phyloP scores from a whole-genome alignment of 2,888 invertebrate species.

The Orthosia incerta region DNA sequence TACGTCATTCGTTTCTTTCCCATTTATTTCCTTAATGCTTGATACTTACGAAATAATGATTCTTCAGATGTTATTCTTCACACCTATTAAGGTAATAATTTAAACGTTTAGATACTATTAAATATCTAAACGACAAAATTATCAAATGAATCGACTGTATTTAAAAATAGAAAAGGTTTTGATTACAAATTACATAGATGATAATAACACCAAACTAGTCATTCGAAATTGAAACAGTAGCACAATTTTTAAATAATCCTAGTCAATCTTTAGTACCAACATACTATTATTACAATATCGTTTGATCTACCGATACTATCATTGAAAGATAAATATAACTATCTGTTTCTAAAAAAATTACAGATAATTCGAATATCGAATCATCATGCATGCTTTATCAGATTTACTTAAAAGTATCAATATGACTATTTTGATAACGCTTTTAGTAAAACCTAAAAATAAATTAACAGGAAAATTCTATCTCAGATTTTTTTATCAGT shows the following conservation, averaged over 20 bases:
- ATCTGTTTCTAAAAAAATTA: slow-evolving; percentile 13
- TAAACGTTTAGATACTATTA: background rate
- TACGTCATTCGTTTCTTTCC: slow-evolving; percentile 17
- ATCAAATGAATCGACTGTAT: no score
- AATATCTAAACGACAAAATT: background rate
- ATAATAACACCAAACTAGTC: background rate
- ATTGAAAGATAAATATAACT: slow-evolving; percentile 10
- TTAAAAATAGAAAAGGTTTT: background rate
- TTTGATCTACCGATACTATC: slow-evolving; percentile 22
- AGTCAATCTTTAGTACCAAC: slow-evolving; percentile 3
- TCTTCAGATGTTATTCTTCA: background rate
- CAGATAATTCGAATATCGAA: slow-evolving; percentile 16
- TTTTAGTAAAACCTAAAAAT: background rate
- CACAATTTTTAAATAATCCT: slow-evolving; percentile 2
- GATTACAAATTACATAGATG: background rate
- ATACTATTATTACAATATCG: background rate
- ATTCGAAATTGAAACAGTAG: slow-evolving; percentile 25
- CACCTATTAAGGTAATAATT: no score
- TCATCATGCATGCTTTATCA: slow-evolving; percentile 30
- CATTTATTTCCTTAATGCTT: slow-evolving; percentile 11
- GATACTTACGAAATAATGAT: background rate
- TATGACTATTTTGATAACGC: slow-evolving; percentile 11
- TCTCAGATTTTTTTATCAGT: slow-evolving; percentile 8
- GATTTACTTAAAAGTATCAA: background rate
- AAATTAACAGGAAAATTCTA: slow-evolving; percentile 33